Base-by-base conservation (phyloP, 2,797 vertebrate species). In the Gallinago stenura region DNA sequence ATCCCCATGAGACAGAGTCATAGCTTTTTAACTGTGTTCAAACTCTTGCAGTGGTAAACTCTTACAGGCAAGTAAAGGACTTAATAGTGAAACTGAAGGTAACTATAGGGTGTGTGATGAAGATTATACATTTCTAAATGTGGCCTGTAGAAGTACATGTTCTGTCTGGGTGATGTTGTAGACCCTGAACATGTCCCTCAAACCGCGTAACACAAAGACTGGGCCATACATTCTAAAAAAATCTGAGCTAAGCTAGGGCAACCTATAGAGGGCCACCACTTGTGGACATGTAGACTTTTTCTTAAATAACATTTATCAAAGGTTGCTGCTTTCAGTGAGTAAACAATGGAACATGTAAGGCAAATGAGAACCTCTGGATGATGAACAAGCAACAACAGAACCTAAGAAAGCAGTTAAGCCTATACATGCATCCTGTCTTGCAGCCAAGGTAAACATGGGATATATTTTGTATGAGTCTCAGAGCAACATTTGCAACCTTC, bases 401-500 rank as follows among this genome's bases (percentile, higher is more conserved):
- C 4, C 9, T 2, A 25, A 64, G 41, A 20, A 61, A 87, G 56
- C 28, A 81, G 28, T 43, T 84, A 56, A 60, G 41, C 30, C 35
- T 53, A 39, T 31, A 72, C 16, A 9, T 16, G 10, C 25, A 28
- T 71, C 89, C 61, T 71, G 56, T 65, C 72, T 89, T 41, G n/a
- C 61, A 93, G 72, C 14, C n/a, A 83, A 58, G 12, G 31, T 12
- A 93, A 31, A 61, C 53, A 85, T 0, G 0, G 56, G 65, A 62
- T 71, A 8, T 70, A 25, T 76, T 93, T 90, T 83, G 45, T 71
- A 33, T 4, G 9, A 79, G 37, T 78, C 84, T 94, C 68, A 43
- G 41, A 94, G 50, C 76, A 96, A 57, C 78, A 50, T 77, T 57
- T 46, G 71, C 73, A 92, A 80, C 57, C 61, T 43, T 50, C 95